These are phyloP conservation scores for Exaiptasia diaphana DNA, from an alignment of 64 coral and sea anemone species.

Conservation along the genomic window DNA sequence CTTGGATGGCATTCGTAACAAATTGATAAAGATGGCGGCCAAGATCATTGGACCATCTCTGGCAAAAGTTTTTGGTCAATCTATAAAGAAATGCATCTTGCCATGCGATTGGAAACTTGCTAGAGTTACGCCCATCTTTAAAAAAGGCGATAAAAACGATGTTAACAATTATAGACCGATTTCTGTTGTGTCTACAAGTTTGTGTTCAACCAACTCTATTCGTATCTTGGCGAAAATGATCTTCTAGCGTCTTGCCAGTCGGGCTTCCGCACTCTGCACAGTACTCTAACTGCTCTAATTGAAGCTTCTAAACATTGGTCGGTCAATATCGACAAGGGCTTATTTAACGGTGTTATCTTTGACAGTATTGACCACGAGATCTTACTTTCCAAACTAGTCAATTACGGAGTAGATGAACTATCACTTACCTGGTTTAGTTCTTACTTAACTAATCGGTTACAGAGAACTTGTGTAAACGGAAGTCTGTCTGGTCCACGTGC, in stretches of 20 bases:
- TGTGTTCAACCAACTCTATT: background rate
- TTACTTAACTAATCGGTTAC: constrained; percentile 22
- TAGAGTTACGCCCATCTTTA: background rate
- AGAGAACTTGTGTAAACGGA: constrained; percentile 1
- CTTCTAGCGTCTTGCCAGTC: background rate
- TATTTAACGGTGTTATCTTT: constrained; percentile 47
- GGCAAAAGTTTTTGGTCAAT: too few relatives aligned
- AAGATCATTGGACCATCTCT: background rate
- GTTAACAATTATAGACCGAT: too few relatives aligned
- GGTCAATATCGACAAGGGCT: constrained; percentile 27
- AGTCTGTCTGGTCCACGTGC: background rate
- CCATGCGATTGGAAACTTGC: background rate
- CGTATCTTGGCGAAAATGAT: background rate
- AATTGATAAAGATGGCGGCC: background rate
- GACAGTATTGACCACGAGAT: constrained; percentile 25
- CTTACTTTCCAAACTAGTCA: constrained; percentile 17
- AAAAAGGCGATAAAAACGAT: too few relatives aligned
- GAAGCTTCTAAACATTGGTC: constrained; percentile 42
- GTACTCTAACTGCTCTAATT: constrained; percentile 21
- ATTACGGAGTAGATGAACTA: constrained; percentile 11
- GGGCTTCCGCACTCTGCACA: constrained; percentile 28
- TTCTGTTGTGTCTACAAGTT: too few relatives aligned
- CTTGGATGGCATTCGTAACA: background rate
- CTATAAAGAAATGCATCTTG: background rate
- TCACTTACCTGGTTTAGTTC: constrained; percentile 38